These are phyloP conservation scores for Dasyprocta punctata DNA, from an alignment of 2,113 vertebrate genomes.

Conservation along the genomic window DNA sequence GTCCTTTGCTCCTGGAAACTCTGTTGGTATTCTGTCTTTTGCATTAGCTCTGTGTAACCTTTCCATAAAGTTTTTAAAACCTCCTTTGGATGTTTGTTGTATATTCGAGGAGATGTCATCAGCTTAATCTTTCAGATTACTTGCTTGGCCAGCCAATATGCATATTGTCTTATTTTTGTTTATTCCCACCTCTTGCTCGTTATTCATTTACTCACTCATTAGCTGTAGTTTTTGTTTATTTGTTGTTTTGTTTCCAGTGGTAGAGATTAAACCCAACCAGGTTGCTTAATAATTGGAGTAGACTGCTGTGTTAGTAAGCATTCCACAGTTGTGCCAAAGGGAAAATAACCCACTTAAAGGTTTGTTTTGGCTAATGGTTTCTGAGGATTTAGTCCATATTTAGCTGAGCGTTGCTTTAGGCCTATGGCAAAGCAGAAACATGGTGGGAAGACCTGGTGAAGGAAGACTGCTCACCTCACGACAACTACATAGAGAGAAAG, in stretches of 20 bases:
- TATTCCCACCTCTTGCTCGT: neutral
- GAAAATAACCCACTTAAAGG: neutral
- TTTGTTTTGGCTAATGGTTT: neutral
- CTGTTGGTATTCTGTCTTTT: neutral
- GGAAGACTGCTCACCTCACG: neutral
- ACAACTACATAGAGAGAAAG: neutral
- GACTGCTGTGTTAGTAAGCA: neutral
- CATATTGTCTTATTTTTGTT: constrained; percentile 1
- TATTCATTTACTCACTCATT: constrained; percentile 7
- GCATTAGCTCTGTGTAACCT: neutral
- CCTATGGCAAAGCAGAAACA: neutral
- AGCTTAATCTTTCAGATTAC: neutral
- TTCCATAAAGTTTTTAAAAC: neutral
- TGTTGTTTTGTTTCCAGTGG: neutral
- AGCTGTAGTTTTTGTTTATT: neutral
- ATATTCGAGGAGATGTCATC: neutral
- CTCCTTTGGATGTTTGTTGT: constrained; percentile 12
- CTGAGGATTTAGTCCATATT: neutral
- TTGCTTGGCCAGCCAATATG: neutral
- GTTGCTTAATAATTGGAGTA: neutral
- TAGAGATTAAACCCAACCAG: neutral
- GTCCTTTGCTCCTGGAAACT: neutral
- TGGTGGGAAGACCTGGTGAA: neutral
- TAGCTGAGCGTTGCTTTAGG: neutral
- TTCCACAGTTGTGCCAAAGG: neutral